Base-by-base conservation (phyloP, 1,140 invertebrate genomes). In the Uloborus diversus region DNA sequence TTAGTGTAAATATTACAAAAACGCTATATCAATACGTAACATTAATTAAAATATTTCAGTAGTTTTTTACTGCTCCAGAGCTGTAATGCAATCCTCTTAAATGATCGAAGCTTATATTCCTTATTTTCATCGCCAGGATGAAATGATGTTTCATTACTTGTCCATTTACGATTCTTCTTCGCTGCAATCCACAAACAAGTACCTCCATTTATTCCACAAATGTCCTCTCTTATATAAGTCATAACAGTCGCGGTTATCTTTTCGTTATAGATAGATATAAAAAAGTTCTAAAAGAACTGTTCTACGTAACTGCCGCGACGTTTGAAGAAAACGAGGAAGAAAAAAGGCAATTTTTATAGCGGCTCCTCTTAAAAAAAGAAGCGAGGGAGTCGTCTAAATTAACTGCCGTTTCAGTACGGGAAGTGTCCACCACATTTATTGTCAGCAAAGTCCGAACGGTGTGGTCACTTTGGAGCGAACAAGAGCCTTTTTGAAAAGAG, bases 361-460 rank as follows among this genome's bases (percentile, higher is more conserved):
- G 2, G 30, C n/a, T 33, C 56, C 33, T 27, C 56, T 57, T 61
- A 17, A 59, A 73, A 20, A 69, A 69, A 69, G 33, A 25, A n/a
- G 13, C 20, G 20, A 20, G 30, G 56, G 28, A 61, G 37, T 73
- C 69, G 69, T 73, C 69, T 73, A 73, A 73, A 73, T 73, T 73
- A 73, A 73, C 53, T 73, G 56, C 69, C 59, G 42, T 47, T 68
- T 49, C 35, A 57, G 61, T 73, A 75, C 14, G 20, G 28, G 37
- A 64, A 75, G 56, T 64, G 25, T 35, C 20, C 30, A 14, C 17
- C 17, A 37, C 59, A 37, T 64, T 33, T 53, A 59, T n/a, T 30
- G 30, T 33, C 9, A 49, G 5, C 25, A n/a, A n/a, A n/a, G 14
- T 23, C 25, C 69, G 25, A 69, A 69, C 56, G 66, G 51, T 33